Conservation (phyloP, 2,797 vertebrate genomes). For the Neosalanx taihuensis region DNA sequence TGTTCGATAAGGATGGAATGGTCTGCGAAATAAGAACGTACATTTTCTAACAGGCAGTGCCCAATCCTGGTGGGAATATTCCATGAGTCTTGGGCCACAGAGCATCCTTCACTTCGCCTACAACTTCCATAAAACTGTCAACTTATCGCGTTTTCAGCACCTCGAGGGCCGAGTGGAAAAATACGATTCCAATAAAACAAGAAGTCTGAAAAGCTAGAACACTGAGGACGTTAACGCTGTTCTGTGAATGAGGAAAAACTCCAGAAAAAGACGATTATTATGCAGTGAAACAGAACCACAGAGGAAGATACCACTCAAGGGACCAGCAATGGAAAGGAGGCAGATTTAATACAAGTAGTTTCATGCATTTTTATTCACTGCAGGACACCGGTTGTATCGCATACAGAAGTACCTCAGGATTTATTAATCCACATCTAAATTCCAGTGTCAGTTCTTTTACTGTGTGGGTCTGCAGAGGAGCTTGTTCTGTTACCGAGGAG, state of each 20-base stretch:
- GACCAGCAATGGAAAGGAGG: slow-evolving; percentile 29
- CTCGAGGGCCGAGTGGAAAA: neutral
- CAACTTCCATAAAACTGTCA: slow-evolving; percentile 18
- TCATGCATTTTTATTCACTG: slow-evolving; percentile 58
- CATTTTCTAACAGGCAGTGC: too few species aligned
- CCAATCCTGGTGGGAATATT: too few species aligned
- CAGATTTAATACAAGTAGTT: slow-evolving; percentile 56
- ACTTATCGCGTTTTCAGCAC: neutral
- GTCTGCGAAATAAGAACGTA: too few species aligned
- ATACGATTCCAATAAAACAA: neutral
- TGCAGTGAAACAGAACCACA: slow-evolving; percentile 39
- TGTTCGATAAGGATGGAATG: too few species aligned
- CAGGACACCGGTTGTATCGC: slow-evolving; percentile 41
- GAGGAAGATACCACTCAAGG: slow-evolving; percentile 21
- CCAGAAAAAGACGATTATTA: slow-evolving; percentile 10
- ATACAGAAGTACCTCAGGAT: slow-evolving; percentile 49
- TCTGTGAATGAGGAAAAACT: slow-evolving; percentile 10
- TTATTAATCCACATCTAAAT: slow-evolving; percentile 66
- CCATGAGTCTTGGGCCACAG: too few species aligned
- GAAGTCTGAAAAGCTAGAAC: neutral
- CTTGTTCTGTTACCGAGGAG: slow-evolving; percentile 23
- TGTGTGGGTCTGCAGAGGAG: slow-evolving; percentile 42
- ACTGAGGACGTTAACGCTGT: slow-evolving; percentile 30
- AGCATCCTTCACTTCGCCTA: neutral
- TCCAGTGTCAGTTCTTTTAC: slow-evolving; percentile 54